Evolutionary conservation across 2,888 invertebrate species (phyloP), one percentile per base, ranked within the genome.

Genomic region (Pollenia labialis): DNA sequence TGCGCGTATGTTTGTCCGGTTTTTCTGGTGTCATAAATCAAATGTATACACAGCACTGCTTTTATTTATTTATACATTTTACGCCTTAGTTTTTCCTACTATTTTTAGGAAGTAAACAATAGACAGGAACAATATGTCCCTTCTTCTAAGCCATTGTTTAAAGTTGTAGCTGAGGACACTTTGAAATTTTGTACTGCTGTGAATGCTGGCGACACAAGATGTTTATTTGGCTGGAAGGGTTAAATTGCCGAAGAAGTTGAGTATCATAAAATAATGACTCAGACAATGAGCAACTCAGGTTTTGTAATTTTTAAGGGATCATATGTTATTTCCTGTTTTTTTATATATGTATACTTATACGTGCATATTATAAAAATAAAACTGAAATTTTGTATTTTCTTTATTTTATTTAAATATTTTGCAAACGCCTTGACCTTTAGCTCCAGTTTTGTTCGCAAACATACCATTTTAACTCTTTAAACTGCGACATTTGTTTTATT

Each of bases 21-120:
- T 77, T 85, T 85, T 77, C 82, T 74, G 23, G 62, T 52, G 52
- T 68, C 81, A 74, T 85, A 85, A 82, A 85, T 85, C 68, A 64
- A 16, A 18, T 4, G 11, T 18, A 48, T 9, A 56, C 4, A 40
- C n/a, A 48, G 12, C 7, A 68, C 66, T n/a, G 72, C 50, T 75
- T 71, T 23, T 80, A 40, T 80, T 79, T 71, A 71, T 86, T 80
- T 60, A 66, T 64, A 71, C 80, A 76, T 82, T 83, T 82, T 85
- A 82, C 82, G 79, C 74, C 75, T 85, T 75, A 82, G 74, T 64
- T 85, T 79, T 77, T 46, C 52, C 60, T 48, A 52, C 32, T 64
- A 48, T 44, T 72, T 54, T 75, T 7, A 62, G 46, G 48, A 66
- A 79, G 32, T 18, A 69, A 58, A 60, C 66, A 85, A 75, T 62